These are phyloP conservation scores for Julus scandinavius DNA, from an alignment of 2,888 invertebrate genomes.

Conservation along the genomic window DNA sequence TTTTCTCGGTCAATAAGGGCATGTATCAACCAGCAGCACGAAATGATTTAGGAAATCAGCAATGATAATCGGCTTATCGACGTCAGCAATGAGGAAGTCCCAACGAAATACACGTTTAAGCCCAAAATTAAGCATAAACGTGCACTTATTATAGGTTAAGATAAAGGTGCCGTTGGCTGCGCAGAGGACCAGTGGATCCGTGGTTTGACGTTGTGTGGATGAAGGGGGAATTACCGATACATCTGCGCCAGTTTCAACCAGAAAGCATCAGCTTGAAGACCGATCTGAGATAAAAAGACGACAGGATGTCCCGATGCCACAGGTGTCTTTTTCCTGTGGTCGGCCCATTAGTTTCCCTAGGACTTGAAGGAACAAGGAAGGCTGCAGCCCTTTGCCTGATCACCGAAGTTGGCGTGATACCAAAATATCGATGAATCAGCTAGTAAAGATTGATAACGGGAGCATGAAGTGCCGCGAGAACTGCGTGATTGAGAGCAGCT, in stretches of 20 bases:
- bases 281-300: no score
- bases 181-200: background rate
- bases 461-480: no score
- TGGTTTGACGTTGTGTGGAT: background rate
- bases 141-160: background rate
- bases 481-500: no score
- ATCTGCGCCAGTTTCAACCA: background rate
- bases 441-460: no score
- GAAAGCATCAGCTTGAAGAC: background rate
- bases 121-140: background rate
- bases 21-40: background rate
- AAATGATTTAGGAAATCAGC: background rate
- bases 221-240: background rate
- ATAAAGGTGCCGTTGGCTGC: background rate
- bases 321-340: no score
- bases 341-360: no score
- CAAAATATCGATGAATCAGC: no score
- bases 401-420: no score
- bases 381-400: no score
- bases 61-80: background rate
- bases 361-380: no score
- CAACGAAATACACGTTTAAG: background rate
- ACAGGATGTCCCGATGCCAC: no score
- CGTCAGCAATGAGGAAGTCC: background rate
- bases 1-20: background rate